Conservation (phyloP, 1,140 invertebrate species). For the Globodera ellingtonae region DNA sequence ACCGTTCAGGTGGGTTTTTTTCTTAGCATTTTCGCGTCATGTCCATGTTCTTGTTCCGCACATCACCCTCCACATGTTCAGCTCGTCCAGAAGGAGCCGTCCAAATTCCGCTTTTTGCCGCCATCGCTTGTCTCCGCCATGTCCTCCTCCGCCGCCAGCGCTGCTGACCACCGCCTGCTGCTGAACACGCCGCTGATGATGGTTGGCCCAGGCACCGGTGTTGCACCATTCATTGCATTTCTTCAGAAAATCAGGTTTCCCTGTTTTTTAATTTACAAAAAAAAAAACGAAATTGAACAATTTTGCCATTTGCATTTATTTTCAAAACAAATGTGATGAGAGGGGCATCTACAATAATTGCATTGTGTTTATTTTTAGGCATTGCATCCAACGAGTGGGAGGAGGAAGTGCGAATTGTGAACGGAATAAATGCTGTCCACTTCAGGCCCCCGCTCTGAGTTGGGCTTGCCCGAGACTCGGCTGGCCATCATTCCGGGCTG, state of each 20-base stretch:
- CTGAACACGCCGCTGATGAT: constrained; percentile 71
- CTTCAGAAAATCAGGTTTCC: constrained; percentile 67
- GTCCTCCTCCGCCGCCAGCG: neutral
- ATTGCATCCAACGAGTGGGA: neutral
- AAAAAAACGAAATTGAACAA: too few species aligned
- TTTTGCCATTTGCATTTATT: too few species aligned
- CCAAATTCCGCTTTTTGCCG: constrained; percentile 58
- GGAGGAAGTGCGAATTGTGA: neutral
- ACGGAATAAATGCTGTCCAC: neutral
- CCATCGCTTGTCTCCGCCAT: constrained; percentile 2
- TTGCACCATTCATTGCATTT: constrained; percentile 87
- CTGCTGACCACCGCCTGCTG: neutral
- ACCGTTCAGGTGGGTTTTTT: constrained; percentile 14
- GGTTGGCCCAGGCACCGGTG: constrained; percentile 92
- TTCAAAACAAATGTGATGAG: too few species aligned
- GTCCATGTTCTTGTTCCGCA: constrained; percentile 34
- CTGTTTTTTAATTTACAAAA: too few species aligned
- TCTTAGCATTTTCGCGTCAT: too few species aligned
- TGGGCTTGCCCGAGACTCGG: constrained; percentile 92
- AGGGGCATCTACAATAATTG: too few species aligned
- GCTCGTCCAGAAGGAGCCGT: constrained; percentile 52
- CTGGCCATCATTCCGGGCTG: constrained; percentile 90
- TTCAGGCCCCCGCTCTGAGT: constrained; percentile 75
- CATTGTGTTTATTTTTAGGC: neutral
- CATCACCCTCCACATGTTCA: constrained; percentile 12